phyloP scores from a whole-genome alignment of 2,797 vertebrate genomes.

The Chaetodon trifasciatus region DNA sequence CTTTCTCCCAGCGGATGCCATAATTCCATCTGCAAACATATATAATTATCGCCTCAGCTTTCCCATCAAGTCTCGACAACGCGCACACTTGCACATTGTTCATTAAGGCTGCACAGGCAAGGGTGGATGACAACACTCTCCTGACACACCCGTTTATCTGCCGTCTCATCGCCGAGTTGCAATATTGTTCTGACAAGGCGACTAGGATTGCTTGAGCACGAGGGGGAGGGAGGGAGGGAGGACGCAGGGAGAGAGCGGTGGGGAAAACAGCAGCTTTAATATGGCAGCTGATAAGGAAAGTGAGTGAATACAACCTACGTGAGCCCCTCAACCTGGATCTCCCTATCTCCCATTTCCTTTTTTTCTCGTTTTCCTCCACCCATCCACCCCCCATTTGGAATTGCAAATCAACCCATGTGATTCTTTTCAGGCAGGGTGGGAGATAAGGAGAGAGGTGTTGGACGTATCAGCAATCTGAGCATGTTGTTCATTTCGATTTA shows the following conservation, averaged over 20 bases:
- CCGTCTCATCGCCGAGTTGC: slow-evolving; percentile 60
- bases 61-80: slow-evolving; percentile 20
- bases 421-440: slow-evolving; percentile 52
- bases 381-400: slow-evolving; percentile 50
- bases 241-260: neutral
- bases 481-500: slow-evolving; percentile 63
- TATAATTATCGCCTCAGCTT: slow-evolving; percentile 55
- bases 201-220: slow-evolving; percentile 46
- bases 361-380: slow-evolving; percentile 31
- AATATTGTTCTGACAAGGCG: slow-evolving; percentile 66
- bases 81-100: neutral
- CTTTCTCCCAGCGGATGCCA: neutral
- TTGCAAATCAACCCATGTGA: slow-evolving; percentile 67
- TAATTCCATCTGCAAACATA: slow-evolving; percentile 43
- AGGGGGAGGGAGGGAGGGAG: neutral
- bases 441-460: slow-evolving; percentile 67
- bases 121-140: slow-evolving; percentile 49
- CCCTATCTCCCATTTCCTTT: slow-evolving; percentile 41
- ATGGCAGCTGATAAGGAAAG: slow-evolving; percentile 66
- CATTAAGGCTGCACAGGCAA: slow-evolving; percentile 27
- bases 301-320: slow-evolving; percentile 52
- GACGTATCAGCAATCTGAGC: slow-evolving; percentile 69
- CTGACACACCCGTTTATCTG: slow-evolving; percentile 64
- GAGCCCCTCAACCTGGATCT: slow-evolving; percentile 50
- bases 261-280: slow-evolving; percentile 59